phyloP scores from a whole-genome alignment of 2,888 invertebrate species.

The Dolichomitus sp. region DNA sequence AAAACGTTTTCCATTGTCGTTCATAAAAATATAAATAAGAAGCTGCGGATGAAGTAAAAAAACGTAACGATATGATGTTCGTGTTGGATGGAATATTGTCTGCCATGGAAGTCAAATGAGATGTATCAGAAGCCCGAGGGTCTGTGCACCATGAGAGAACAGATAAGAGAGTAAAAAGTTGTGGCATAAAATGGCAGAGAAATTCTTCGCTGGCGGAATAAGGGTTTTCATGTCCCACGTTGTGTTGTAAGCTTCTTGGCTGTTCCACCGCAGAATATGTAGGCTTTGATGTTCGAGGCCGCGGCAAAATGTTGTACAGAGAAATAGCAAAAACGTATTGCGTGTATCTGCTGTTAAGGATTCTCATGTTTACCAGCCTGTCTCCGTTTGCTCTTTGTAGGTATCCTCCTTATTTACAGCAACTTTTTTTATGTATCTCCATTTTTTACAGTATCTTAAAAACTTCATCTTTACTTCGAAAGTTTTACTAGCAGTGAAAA shows the following conservation, averaged over 20 bases:
- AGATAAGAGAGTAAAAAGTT: neutral
- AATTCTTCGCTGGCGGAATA: conserved; percentile 1
- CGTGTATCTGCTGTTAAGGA: neutral
- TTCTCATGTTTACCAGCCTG: neutral
- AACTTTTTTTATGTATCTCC: neutral
- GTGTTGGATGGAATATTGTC: neutral
- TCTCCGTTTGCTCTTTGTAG: neutral
- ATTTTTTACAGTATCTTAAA: neutral
- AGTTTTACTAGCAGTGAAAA: too few relatives aligned
- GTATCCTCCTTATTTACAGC: neutral
- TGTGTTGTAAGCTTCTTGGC: neutral
- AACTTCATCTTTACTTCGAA: neutral
- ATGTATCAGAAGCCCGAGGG: neutral
- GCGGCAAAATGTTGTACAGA: conserved; percentile 28
- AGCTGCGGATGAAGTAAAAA: neutral
- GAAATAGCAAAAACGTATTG: neutral
- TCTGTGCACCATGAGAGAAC: neutral
- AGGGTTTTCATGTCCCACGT: conserved; percentile 1
- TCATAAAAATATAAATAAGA: neutral
- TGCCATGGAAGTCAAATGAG: neutral
- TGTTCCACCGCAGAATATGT: neutral
- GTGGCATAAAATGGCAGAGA: conserved; percentile 11
- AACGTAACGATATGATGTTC: neutral
- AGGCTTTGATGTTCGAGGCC: conserved; percentile 29
- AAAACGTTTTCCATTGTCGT: neutral